phyloP scores from a whole-genome alignment of 2,113 vertebrate genomes.

The Boulengeromyrus knoepffleri region DNA sequence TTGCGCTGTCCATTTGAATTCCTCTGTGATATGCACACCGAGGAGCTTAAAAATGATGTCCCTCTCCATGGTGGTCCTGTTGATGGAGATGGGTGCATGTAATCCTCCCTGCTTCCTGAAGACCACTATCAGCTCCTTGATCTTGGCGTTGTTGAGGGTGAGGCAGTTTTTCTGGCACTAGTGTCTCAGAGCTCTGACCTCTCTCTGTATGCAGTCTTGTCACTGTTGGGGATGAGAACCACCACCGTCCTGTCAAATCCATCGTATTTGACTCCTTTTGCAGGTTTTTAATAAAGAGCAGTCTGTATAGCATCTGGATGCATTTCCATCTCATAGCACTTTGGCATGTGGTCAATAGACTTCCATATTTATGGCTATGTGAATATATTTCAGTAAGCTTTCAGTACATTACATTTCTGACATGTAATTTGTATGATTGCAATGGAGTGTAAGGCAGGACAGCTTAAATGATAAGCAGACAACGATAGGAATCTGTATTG shows the following conservation, averaged over 20 bases:
- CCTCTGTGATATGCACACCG: background rate
- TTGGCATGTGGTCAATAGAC: background rate
- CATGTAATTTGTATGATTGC: background rate
- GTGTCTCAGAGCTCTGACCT: background rate
- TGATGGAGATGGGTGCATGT: background rate
- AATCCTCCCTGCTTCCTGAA: background rate
- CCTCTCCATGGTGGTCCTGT: background rate
- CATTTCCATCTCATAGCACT: background rate
- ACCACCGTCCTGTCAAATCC: background rate
- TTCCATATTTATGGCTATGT: background rate
- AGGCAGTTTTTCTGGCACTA: background rate
- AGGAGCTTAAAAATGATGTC: background rate
- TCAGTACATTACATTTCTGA: background rate
- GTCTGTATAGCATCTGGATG: background rate
- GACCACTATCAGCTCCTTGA: background rate
- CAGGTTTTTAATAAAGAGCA: background rate
- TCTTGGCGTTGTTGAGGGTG: background rate
- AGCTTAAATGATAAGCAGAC: background rate
- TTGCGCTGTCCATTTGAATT: too few relatives aligned
- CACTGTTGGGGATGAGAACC: background rate
- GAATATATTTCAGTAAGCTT: background rate
- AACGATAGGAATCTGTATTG: background rate
- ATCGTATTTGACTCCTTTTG: background rate
- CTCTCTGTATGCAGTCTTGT: background rate
- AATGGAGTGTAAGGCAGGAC: background rate